A percentile compares a stretch with the other conserved stretches of the same genome.
phyloP scores from a whole-genome alignment of 2,797 vertebrate species.

The Gadopsis marmoratus region DNA sequence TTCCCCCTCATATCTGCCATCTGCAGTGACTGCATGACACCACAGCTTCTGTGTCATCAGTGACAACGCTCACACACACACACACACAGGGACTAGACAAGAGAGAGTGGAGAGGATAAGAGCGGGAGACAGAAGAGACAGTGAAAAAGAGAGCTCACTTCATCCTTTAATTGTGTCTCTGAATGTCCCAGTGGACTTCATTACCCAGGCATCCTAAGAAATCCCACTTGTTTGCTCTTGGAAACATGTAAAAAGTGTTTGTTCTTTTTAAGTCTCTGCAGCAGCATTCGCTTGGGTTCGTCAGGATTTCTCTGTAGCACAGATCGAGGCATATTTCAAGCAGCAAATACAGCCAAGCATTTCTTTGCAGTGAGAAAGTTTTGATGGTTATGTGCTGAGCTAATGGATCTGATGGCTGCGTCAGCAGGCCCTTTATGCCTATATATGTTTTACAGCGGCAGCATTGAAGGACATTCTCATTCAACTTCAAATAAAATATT shows the following conservation, averaged over 20 bases:
- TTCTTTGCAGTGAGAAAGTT: slow-evolving; percentile 22
- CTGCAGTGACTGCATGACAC: slow-evolving; percentile 74
- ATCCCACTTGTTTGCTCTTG: slow-evolving; percentile 76
- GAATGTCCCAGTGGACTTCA: slow-evolving; percentile 77
- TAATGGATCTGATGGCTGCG: slow-evolving; percentile 43
- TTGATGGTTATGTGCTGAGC: slow-evolving; percentile 37
- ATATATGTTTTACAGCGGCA: slow-evolving; percentile 2
- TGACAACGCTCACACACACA: slow-evolving; percentile 60
- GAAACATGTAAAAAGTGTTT: slow-evolving; percentile 64
- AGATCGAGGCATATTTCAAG: slow-evolving; percentile 34
- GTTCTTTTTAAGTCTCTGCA: slow-evolving; percentile 62
- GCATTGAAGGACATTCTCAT: slow-evolving; percentile 13
- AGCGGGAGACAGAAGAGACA: slow-evolving; percentile 37
- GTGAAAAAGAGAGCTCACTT: slow-evolving; percentile 55
- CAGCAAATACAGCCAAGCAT: slow-evolving; percentile 20
- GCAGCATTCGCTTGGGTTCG: slow-evolving; percentile 34
- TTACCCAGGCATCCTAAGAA: slow-evolving; percentile 73
- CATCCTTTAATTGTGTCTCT: slow-evolving; percentile 71
- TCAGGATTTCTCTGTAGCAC: slow-evolving; percentile 33
- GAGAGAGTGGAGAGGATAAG: slow-evolving; percentile 44
- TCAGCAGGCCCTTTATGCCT: not conserved
- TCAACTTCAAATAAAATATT: not conserved
- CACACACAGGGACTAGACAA: slow-evolving; percentile 53
- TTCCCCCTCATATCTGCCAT: slow-evolving; percentile 76
- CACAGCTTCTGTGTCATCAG: slow-evolving; percentile 72